Evolutionary conservation across 2,888 invertebrate genomes (phyloP).

Genomic region (Iphiclides podalirius): DNA sequence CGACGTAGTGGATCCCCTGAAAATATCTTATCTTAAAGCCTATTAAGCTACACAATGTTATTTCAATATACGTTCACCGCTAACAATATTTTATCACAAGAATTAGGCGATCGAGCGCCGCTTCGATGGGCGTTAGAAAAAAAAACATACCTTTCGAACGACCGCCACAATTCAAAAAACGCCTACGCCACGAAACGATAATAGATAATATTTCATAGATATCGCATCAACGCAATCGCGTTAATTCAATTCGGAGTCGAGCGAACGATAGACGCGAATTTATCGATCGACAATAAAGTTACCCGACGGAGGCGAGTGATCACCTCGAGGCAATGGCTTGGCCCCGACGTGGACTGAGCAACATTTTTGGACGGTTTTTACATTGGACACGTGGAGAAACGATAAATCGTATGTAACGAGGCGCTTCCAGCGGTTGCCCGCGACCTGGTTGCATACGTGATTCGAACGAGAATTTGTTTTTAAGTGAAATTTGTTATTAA

Average conservation of each 20-base stretch:
- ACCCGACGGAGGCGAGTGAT: slow-evolving; percentile 18
- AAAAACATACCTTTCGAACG: slow-evolving; percentile 16
- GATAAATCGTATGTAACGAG: slow-evolving; percentile 3
- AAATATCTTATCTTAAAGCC: too few species aligned
- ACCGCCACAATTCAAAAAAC: too few species aligned
- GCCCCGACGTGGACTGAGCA: slow-evolving; percentile 10
- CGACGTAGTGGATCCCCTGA: too few species aligned
- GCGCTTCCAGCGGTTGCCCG: too few species aligned
- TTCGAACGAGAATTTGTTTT: too few species aligned
- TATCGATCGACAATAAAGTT: slow-evolving; percentile 19
- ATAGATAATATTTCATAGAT: slow-evolving; percentile 14
- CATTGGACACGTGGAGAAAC: slow-evolving; percentile 3
- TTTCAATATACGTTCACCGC: too few species aligned
- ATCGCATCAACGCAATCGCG: slow-evolving; percentile 11
- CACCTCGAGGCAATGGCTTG: too few species aligned
- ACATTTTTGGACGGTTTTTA: slow-evolving; percentile 5
- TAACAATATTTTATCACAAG: slow-evolving; percentile 8
- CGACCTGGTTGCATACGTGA: too few species aligned
- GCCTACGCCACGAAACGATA: slow-evolving; percentile 6
- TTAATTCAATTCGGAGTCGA: slow-evolving; percentile 17
- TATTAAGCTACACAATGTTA: too few species aligned
- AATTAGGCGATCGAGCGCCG: slow-evolving; percentile 12
- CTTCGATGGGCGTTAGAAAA: neutral
- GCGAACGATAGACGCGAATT: slow-evolving; percentile 23
- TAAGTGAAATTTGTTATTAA: too few species aligned